phyloP scores from a whole-genome alignment of 35 echinoderm and acorn worm species.

The Patiria miniata region DNA sequence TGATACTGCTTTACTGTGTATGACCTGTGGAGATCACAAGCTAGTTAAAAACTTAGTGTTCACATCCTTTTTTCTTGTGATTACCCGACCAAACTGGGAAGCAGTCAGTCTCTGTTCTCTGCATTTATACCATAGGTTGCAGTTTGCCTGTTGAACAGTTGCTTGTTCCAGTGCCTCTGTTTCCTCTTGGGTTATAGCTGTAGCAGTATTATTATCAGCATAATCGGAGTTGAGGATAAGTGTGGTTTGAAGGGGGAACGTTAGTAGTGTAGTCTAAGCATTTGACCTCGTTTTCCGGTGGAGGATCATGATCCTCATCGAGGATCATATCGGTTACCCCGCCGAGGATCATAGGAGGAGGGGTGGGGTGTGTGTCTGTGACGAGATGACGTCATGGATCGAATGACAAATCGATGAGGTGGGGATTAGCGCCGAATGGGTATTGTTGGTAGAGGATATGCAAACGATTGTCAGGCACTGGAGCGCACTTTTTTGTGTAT shows the following conservation, averaged over 20 bases:
- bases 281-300: too few species aligned
- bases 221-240: background rate
- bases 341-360: too few species aligned
- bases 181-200: background rate
- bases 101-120: slow-evolving; percentile 10
- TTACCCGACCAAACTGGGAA: slow-evolving; percentile 6
- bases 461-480: too few species aligned
- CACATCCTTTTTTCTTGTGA: slow-evolving; percentile 14
- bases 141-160: background rate
- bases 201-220: background rate
- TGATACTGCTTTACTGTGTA: background rate
- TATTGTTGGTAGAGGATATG: too few species aligned
- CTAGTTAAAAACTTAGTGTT: background rate
- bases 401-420: too few species aligned
- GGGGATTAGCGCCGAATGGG: too few species aligned
- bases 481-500: too few species aligned
- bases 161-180: slow-evolving; percentile 17
- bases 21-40: background rate
- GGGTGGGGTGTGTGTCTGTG: too few species aligned
- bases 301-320: too few species aligned
- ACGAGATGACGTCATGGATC: too few species aligned
- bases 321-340: too few species aligned
- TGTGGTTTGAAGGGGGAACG: background rate
- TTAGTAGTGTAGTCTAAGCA: too few species aligned
- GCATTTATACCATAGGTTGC: background rate